Evolutionary conservation across 1,140 invertebrate genomes (phyloP).

Genomic region (roundworm (Caenorhabditis elegans)): DNA sequence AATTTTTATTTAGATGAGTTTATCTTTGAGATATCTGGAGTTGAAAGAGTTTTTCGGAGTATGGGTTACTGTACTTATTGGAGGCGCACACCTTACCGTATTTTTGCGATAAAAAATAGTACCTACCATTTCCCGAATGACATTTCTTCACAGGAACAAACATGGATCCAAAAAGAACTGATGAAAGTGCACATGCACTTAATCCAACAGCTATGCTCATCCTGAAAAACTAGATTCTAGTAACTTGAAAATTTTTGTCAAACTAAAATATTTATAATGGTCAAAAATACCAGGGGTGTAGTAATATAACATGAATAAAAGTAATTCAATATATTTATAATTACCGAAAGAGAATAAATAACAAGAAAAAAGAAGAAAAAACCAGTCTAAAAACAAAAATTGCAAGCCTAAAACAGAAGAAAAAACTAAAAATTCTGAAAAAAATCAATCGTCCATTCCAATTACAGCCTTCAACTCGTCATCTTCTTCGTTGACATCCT

Average conservation of each 20-base stretch:
- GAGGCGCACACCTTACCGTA: no score
- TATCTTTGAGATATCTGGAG: no score
- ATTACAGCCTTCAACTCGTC: slow-evolving; percentile 49
- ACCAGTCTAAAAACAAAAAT: background rate
- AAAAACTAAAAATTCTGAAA: background rate
- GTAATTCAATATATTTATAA: no score
- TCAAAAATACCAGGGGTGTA: no score
- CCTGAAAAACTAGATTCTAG: no score
- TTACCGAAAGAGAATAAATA: no score
- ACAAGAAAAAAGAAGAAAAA: background rate
- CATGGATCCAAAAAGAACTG: slow-evolving; percentile 50
- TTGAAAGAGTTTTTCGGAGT: no score
- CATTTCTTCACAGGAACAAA: slow-evolving; percentile 50
- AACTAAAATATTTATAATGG: no score
- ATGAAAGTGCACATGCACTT: slow-evolving; percentile 46
- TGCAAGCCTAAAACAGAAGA: background rate
- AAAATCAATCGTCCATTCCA: slow-evolving; percentile 50
- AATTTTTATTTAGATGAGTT: background rate
- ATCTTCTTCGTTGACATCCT: slow-evolving; percentile 51
- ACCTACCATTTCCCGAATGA: slow-evolving; percentile 50
- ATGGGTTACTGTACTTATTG: no score
- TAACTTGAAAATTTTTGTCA: no score
- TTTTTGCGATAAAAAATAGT: no score
- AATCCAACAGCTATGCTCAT: slow-evolving; percentile 33
- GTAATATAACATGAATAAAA: no score